Evolutionary conservation across 2,888 invertebrate genomes (phyloP), one percentile per base, ranked within the genome.

Genomic region (Aelia acuminata): DNA sequence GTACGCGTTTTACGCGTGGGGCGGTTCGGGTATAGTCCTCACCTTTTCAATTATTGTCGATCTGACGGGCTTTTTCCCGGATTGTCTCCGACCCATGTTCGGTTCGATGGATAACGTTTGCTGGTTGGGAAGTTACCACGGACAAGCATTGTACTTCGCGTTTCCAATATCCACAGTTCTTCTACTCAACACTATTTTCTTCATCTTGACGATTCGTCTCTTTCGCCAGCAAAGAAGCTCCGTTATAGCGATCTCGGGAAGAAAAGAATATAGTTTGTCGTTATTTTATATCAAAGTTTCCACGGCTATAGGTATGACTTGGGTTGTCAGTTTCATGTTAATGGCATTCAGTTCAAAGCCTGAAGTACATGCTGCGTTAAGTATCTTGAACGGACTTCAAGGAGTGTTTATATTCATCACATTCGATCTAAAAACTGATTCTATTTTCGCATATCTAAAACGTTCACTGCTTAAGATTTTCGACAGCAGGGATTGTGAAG

Each of bases 351-450:
- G 0, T 18, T 5, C 3, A 3, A 22, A 8, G 39, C 35, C 75
- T 75, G 20, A 39, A 13, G 18, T 39, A 7, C 39, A 75, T 39
- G 35, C 22, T 31, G 13, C 20, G 15, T 88, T 88, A 7, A 88
- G 48, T 18, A 35, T 88, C 31, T 50, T 63, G 7, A 88, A 88
- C 20, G 84, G 88, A 15, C 50, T 88, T 11, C 88, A 88, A n/a
- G 88, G 88, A 49, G 84, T 49, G 11, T 70, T 88, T 39, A 88
- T 88, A 49, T 88, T 88, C 20, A 35, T 88, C 13, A 84, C 39
- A 7, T 75, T 75, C 22, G 39, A 75, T 22, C 7, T 75, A 39
- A 75, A 75, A 75, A 18, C 31, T 35, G 31, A 75, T 39, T 7
- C 7, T 75, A 13, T 75, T 10, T 75, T 75, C 8, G 39, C 35